Evolutionary conservation across 2,888 invertebrate species (phyloP).

Genomic region (Hedya salicella): DNA sequence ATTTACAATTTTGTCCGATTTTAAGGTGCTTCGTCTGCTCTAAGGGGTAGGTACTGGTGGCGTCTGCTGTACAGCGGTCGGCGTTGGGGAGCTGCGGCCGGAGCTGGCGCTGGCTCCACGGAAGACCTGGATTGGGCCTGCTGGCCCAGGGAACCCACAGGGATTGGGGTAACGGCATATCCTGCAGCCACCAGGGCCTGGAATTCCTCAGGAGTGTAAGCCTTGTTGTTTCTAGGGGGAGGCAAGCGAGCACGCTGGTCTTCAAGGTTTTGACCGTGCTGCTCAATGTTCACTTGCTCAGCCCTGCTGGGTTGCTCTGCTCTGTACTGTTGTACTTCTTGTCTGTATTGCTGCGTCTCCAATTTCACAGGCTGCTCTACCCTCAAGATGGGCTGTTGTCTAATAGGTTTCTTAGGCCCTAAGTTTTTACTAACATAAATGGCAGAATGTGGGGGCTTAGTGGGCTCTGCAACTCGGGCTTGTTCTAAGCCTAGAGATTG

Average conservation of each 20-base stretch:
- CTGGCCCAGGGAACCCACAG: conserved; percentile 66
- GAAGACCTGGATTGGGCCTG: conserved; percentile 76
- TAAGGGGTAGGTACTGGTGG: conserved; percentile 75
- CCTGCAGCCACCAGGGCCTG: conserved; percentile 79
- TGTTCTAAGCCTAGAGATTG: conserved; percentile 58
- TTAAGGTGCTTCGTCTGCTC: conserved; percentile 79
- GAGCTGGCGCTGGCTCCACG: conserved; percentile 59
- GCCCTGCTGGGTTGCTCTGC: conserved; percentile 51
- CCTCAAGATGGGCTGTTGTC: conserved; percentile 59
- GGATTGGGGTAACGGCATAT: conserved; percentile 80
- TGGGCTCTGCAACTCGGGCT: conserved; percentile 60
- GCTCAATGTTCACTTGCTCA: conserved; percentile 49
- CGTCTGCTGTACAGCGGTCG: conserved; percentile 65
- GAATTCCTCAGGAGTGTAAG: conserved; percentile 82
- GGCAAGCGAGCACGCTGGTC: conserved; percentile 75
- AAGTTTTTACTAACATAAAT: conserved; percentile 78
- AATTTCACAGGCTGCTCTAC: conserved; percentile 53
- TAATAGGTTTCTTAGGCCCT: conserved; percentile 64
- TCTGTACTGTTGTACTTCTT: conserved; percentile 39
- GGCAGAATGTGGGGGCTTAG: conserved; percentile 74
- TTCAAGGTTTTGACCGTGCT: conserved; percentile 64
- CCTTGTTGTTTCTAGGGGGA: conserved; percentile 80
- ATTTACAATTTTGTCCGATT: conserved; percentile 65
- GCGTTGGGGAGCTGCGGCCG: conserved; percentile 50
- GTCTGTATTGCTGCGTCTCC: conserved; percentile 47